These are phyloP conservation scores for Phoenicopterus ruber DNA, from an alignment of 2,113 vertebrate species.

Conservation along the genomic window DNA sequence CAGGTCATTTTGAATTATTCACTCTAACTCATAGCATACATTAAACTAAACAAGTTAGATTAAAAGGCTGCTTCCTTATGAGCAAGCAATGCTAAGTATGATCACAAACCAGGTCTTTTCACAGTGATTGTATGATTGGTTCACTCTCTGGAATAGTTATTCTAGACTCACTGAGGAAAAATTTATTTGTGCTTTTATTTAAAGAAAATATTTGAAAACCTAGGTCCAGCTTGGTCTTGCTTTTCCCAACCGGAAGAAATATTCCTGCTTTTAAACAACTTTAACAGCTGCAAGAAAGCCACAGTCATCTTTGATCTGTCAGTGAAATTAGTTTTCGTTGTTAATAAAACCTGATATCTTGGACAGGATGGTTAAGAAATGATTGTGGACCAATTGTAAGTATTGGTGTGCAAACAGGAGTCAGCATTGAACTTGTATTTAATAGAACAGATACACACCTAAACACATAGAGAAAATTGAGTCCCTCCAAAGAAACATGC, in stretches of 20 bases:
- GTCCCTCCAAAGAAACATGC: neutral
- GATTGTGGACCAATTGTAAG: neutral
- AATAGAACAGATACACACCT: neutral
- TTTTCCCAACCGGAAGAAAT: constrained; percentile 7
- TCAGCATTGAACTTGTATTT: neutral
- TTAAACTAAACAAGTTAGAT: neutral
- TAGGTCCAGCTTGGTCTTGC: neutral
- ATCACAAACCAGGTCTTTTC: neutral
- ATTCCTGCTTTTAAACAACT: constrained; percentile 10
- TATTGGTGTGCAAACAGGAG: neutral
- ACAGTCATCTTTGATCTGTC: constrained; percentile 23
- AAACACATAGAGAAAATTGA: neutral
- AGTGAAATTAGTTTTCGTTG: constrained; percentile 24
- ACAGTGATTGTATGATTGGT: neutral
- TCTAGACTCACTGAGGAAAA: constrained; percentile 12
- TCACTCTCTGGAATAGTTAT: neutral
- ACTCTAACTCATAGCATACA: neutral
- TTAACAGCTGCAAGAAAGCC: constrained; percentile 1
- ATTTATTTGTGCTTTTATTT: neutral
- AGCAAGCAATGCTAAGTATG: neutral
- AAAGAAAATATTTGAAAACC: constrained; percentile 23
- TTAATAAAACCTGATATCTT: constrained; percentile 45
- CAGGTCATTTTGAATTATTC: neutral
- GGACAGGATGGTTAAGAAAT: neutral
- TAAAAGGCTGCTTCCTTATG: neutral